Evolutionary conservation across 2,888 invertebrate species (phyloP), one percentile per base, ranked within the genome.

Genomic region (Xanthorhoe spadicearia): DNA sequence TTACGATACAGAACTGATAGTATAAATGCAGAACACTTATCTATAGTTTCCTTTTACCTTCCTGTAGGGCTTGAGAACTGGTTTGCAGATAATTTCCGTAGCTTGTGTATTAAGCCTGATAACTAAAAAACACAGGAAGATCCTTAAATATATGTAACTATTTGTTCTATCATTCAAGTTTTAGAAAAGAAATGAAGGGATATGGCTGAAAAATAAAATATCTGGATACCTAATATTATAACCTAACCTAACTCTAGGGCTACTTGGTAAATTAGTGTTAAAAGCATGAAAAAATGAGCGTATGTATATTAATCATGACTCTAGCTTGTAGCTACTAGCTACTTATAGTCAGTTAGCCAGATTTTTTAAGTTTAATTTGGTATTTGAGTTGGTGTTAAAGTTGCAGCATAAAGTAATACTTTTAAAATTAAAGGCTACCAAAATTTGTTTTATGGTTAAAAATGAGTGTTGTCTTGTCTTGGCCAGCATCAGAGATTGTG

Each of bases 401-500:
- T 7, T 5, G 0, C 18, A 54, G 6, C 6, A 15, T 19, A 15
- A 13, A 13, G 0, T 13, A 43, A 43, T 10, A 13, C 13, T 43
- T 10, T 38, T 13, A 2, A 13, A 43, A 43, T 43, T 3, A 3
- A 13, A 13, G 38, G 38, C 38, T 43, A 4, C 38, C 38, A 13
- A 13, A 43, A 13, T 13, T 13, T 43, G 10, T 13, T 13, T 13
- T 43, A 43, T 13, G 13, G 13, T 13, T 3, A 13, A 43, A 13
- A 13, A 1, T 13, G 13, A 43, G 48, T 17, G 48, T 15, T 48
- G 15, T 48, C 15, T 15, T 48, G 15, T 48, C 15, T 48, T 35
- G 35, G 52, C 46, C 57, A 63, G 57, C 49, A 50, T 49, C 48
- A 66, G 77, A 75, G 80, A 87, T 89, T 88, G 85, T 87, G 77